Conservation (phyloP, 2,888 invertebrate species). For the Drosophila glabriapex region DNA sequence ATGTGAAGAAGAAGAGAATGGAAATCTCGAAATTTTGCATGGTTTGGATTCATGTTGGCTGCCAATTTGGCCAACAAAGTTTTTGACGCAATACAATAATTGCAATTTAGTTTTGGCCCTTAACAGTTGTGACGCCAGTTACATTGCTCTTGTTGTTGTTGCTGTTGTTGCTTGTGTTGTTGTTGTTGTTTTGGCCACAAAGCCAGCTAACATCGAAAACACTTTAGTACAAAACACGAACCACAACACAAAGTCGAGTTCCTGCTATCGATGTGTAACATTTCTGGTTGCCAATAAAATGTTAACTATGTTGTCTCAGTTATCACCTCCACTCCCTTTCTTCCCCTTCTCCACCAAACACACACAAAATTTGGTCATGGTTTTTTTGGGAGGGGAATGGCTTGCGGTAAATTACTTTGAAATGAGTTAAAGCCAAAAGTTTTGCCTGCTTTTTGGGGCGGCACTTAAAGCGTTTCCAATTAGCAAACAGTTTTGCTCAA, state of each 20-base stretch:
- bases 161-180: conserved; percentile 3
- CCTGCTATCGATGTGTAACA: conserved; percentile 69
- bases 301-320: conserved; percentile 55
- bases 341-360: neutral
- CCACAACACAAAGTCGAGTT: conserved; percentile 23
- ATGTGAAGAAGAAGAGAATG: neutral
- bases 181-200: conserved; percentile 39
- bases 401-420: conserved; percentile 78
- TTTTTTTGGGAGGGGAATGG: conserved; percentile 26
- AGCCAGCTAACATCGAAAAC: conserved; percentile 70
- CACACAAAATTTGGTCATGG: conserved; percentile 20
- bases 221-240: conserved; percentile 53
- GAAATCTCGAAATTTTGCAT: neutral
- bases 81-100: conserved; percentile 63
- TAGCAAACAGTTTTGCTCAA: conserved; percentile 56
- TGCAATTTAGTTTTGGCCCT: conserved; percentile 50
- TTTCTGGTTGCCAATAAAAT: conserved; percentile 80
- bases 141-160: conserved; percentile 13
- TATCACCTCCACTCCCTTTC: neutral
- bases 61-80: conserved; percentile 53
- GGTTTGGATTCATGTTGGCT: conserved; percentile 36
- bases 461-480: conserved; percentile 71
- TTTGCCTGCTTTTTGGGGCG: conserved; percentile 39
- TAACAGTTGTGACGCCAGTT: conserved; percentile 33
- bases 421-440: conserved; percentile 63